phyloP scores from a whole-genome alignment of 2,113 vertebrate species.

The Elgaria multicarinata region DNA sequence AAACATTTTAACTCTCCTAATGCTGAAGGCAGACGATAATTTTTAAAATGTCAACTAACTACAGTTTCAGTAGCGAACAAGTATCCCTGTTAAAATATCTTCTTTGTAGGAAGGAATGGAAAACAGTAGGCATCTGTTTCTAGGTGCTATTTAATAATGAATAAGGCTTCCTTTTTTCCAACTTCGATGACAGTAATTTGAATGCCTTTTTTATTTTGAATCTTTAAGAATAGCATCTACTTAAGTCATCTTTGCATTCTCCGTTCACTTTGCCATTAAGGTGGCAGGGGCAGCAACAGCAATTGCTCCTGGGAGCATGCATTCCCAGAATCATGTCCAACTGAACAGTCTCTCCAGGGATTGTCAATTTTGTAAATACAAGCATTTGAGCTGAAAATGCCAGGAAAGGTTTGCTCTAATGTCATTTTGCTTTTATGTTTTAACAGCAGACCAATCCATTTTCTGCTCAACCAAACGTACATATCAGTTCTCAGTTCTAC shows the following conservation, averaged over 20 bases:
- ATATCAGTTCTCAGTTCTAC: not conserved
- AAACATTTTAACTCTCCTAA: not conserved
- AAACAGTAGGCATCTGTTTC: not conserved
- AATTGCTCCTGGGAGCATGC: not conserved
- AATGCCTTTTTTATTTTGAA: not conserved
- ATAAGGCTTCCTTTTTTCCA: not conserved
- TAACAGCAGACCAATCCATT: not conserved
- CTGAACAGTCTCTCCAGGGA: not conserved
- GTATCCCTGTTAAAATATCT: not conserved
- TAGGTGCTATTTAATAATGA: not conserved
- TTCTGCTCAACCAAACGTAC: not conserved
- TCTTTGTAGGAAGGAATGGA: not conserved
- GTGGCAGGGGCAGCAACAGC: not conserved
- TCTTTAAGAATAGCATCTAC: not conserved
- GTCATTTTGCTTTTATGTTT: not conserved
- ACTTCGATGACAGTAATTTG: not conserved
- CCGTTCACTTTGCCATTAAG: not conserved
- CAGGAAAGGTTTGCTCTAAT: not conserved
- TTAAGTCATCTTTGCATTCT: not conserved
- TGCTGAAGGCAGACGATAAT: not conserved
- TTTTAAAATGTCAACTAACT: not conserved
- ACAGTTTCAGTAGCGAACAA: not conserved
- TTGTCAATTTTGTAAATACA: constrained; percentile 2
- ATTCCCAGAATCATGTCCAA: not conserved
- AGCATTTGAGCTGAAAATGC: constrained; percentile 3